Conservation (phyloP, 2,888 invertebrate genomes). For the Pollenia griseotomentosa region DNA sequence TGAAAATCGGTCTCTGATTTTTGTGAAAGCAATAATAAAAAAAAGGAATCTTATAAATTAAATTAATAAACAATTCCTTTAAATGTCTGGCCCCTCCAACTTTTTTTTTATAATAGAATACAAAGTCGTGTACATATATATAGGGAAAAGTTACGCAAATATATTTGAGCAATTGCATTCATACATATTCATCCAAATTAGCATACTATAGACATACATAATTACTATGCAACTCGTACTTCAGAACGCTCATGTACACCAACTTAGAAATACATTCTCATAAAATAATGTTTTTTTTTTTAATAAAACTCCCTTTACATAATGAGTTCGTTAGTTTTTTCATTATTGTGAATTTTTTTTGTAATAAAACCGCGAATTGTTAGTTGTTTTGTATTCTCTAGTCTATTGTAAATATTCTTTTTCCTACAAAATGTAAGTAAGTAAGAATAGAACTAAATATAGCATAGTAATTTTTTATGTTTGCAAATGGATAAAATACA, state of each 20-base stretch:
- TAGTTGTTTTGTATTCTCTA: slow-evolving; percentile 41
- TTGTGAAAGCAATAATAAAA: too few relatives aligned
- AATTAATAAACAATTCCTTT: background rate
- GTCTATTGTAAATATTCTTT: slow-evolving; percentile 20
- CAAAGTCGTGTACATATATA: background rate
- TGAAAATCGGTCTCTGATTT: too few relatives aligned
- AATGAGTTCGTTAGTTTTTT: slow-evolving; percentile 45
- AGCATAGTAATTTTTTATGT: slow-evolving; percentile 37
- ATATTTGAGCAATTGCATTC: slow-evolving; percentile 22
- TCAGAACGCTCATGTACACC: background rate
- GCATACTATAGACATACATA: slow-evolving; percentile 57
- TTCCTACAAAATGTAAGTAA: background rate
- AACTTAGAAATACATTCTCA: background rate
- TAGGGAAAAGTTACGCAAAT: slow-evolving; percentile 16
- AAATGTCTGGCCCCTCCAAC: background rate
- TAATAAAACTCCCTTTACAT: slow-evolving; percentile 41
- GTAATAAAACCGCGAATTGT: slow-evolving; percentile 51
- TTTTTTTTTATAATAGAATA: background rate
- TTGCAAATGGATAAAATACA: slow-evolving; percentile 2
- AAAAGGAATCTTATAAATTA: too few relatives aligned
- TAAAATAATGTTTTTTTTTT: background rate
- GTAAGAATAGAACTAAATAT: background rate
- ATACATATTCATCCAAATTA: slow-evolving; percentile 58
- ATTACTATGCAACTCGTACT: slow-evolving; percentile 50
- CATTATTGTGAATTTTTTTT: slow-evolving; percentile 17